Evolutionary conservation across 2,888 invertebrate species (phyloP), one percentile per base, ranked within the genome.

Genomic region (Caenorhabditis japonica): DNA sequence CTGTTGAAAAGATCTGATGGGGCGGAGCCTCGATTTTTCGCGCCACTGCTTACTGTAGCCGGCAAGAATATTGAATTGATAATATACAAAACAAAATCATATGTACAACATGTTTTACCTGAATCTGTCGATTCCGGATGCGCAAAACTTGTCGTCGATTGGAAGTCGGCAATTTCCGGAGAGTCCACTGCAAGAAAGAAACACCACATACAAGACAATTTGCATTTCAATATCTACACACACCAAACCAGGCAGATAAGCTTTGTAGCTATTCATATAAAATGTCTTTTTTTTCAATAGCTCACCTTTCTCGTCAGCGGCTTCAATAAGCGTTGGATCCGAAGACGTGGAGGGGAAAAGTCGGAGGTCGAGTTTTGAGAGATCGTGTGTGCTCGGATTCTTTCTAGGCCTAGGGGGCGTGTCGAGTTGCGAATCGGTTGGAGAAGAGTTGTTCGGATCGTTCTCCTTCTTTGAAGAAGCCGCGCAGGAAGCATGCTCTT

Each of bases 271-370:
- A n/a, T n/a, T n/a, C n/a, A n/a, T n/a, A n/a, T n/a, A n/a, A n/a
- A n/a, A n/a, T n/a, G n/a, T n/a, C n/a, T n/a, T n/a, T n/a, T n/a
- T n/a, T n/a, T n/a, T n/a, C n/a, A n/a, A n/a, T n/a, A n/a, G 30
- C 46, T 53, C 23, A 64, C 62, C 58, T 56, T 19, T 27, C 15
- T 72, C 59, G 15, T 58, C 47, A 8, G 15, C 47, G 4, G 34
- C 15, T 17, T 30, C 21, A 7, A 39, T 30, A n/a, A 73, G 33
- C 4, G 61, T 46, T 23, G 73, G 73, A 61, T 73, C 73, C 17
- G 73, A 73, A 15, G 68, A 73, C 5, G 73, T 68, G 5, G 73
- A 61, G 13, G 73, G 61, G 34, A 73, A 73, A 8, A 68, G 33
- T 5, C 66, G 49, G 8, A 73, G 34, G n/a, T 61, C 51, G 23